phyloP scores from a whole-genome alignment of 2,888 invertebrate genomes.

The Campoplex nolae region DNA sequence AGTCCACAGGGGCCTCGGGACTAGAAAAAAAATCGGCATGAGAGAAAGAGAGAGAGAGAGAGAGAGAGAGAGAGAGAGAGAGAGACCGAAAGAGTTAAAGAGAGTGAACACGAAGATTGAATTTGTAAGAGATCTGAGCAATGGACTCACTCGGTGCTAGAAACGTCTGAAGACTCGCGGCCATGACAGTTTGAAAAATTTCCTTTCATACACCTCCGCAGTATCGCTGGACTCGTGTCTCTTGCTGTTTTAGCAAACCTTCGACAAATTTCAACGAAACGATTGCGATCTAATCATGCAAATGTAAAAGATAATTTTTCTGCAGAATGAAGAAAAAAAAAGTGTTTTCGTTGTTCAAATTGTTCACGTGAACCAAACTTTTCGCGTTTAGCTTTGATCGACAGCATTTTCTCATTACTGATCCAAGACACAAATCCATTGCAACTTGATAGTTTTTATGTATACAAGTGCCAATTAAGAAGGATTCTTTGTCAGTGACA shows the following conservation, averaged over 20 bases:
- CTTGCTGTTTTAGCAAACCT: neutral
- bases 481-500: too few relatives aligned
- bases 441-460: neutral
- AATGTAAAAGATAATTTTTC: neutral
- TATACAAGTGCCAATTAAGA: neutral
- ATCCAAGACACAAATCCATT: neutral
- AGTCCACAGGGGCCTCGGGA: conserved; percentile 36
- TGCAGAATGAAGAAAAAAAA: neutral
- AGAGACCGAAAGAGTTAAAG: neutral
- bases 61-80: neutral
- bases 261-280: conserved; percentile 2
- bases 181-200: conserved; percentile 56
- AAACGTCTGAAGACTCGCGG: conserved; percentile 27
- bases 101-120: conserved; percentile 57
- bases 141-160: neutral
- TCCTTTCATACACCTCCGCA: conserved; percentile 23
- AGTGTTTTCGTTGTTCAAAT: neutral
- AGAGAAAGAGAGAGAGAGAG: neutral
- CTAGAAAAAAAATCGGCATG: conserved; percentile 19
- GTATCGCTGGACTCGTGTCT: conserved; percentile 7
- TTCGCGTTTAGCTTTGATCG: neutral
- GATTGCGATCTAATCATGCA: neutral
- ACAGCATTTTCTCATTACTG: neutral
- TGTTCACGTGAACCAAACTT: neutral
- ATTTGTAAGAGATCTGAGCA: conserved; percentile 59